Evolutionary conservation across 2,888 invertebrate species (phyloP).

Genomic region (Calameuta idolon): DNA sequence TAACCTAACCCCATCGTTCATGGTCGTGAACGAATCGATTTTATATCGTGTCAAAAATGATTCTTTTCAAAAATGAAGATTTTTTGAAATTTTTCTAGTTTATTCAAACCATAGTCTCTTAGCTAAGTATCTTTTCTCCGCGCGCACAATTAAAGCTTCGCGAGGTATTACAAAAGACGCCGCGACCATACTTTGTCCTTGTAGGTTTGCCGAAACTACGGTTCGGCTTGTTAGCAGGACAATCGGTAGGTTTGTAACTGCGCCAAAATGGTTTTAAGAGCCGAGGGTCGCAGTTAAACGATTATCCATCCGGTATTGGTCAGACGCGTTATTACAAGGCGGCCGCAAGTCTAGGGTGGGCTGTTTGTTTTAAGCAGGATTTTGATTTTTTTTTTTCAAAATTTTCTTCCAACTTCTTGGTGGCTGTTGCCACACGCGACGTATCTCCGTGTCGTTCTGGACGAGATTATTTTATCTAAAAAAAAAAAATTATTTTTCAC

Average conservation of each 20-base stretch:
- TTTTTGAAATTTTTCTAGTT: neutral
- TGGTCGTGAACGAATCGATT: neutral
- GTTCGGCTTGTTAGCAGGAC: slow-evolving; percentile 9
- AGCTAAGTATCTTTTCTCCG: neutral
- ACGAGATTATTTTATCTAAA: neutral
- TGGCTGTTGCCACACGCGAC: slow-evolving; percentile 19
- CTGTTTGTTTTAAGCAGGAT: neutral
- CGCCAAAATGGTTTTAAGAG: slow-evolving; percentile 7
- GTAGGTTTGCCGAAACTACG: slow-evolving; percentile 1
- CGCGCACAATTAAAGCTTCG: neutral
- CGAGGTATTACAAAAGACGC: slow-evolving; percentile 6
- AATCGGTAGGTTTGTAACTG: slow-evolving; percentile 6
- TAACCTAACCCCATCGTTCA: neutral
- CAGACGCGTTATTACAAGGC: slow-evolving; percentile 19
- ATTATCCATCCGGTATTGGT: slow-evolving; percentile 21
- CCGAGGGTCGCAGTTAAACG: slow-evolving; percentile 21
- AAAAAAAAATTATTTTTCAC: neutral
- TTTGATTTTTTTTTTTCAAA: slow-evolving; percentile 2
- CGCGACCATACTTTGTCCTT: slow-evolving; percentile 2
- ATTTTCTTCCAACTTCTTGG: neutral
- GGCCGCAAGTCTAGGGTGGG: slow-evolving; percentile 16
- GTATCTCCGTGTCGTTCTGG: neutral
- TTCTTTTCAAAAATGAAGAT: too few species aligned
- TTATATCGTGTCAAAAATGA: neutral
- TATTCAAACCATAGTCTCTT: neutral